These are phyloP conservation scores for Odontocolon sp. DNA, from an alignment of 2,888 invertebrate species.

Conservation along the genomic window DNA sequence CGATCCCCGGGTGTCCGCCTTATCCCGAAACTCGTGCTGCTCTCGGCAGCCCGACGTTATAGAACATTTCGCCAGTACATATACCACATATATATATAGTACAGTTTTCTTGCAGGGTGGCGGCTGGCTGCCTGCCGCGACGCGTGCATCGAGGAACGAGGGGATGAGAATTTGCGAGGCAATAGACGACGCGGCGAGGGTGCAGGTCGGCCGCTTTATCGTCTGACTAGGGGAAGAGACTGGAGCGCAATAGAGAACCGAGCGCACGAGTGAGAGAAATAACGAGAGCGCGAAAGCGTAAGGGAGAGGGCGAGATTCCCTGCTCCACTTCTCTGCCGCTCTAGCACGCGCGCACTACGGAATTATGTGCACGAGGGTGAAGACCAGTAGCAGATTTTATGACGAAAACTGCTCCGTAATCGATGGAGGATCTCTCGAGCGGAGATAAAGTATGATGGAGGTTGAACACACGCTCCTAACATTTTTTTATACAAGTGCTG, in stretches of 20 bases:
- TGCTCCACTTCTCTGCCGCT: slow-evolving; percentile 34
- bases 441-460: slow-evolving; percentile 54
- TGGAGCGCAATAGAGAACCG: background rate
- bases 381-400: slow-evolving; percentile 63
- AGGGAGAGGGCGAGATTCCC: slow-evolving; percentile 39
- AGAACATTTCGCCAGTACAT: slow-evolving; percentile 22
- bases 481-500: slow-evolving; percentile 34
- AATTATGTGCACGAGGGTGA: slow-evolving; percentile 57
- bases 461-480: slow-evolving; percentile 43
- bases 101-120: slow-evolving; percentile 36
- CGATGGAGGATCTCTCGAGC: slow-evolving; percentile 52
- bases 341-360: slow-evolving; percentile 46
- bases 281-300: slow-evolving; percentile 4
- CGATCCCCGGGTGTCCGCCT: background rate
- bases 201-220: slow-evolving; percentile 48
- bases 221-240: slow-evolving; percentile 12
- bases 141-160: slow-evolving; percentile 28
- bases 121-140: slow-evolving; percentile 29
- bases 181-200: slow-evolving; percentile 42
- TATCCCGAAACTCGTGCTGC: slow-evolving; percentile 39
- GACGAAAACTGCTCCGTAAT: slow-evolving; percentile 59
- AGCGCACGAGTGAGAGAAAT: background rate
- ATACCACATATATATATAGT: background rate
- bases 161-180: slow-evolving; percentile 57
- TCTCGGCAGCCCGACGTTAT: slow-evolving; percentile 16